Evolutionary conservation across 1,140 invertebrate genomes (phyloP), one percentile per base, ranked within the genome.

Genomic region (Trachymyrmex septentrionalis): DNA sequence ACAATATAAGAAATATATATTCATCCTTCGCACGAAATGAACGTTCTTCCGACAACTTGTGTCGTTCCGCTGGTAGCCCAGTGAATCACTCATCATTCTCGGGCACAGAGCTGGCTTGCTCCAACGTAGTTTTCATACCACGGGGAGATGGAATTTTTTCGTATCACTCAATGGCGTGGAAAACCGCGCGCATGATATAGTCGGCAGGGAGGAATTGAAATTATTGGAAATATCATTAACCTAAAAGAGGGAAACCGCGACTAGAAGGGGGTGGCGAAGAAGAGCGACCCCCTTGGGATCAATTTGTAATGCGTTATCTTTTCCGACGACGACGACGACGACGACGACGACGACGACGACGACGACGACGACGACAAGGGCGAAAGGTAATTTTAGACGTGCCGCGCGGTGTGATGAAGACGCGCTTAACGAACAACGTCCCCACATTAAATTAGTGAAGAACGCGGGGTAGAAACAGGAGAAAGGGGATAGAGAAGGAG

Each of bases 131-230:
- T 88, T 85, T 86, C 66, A 66, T 34, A 21, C 30, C 63, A 44
- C 48, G 27, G 27, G 75, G 81, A 57, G n/a, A 75, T 84, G 88
- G 48, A 87, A 88, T 87, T 90, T 88, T 84, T 78, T 88, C 78
- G 86, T 88, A 90, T 87, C 73, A 69, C 76, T 87, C 80, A 84
- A 84, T 84, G 80, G 80, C 44, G 80, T 27, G 80, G 80, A 84
- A 84, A 84, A 75, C 80, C 80, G 38, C 80, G 85, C 86, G 75
- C 77, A 53, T 86, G 75, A 87, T 86, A 87, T 88, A 89, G 77
- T 73, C 69, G 69, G 55, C 24, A n/a, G n/a, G n/a, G 80, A 84
- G 80, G 80, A 84, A 84, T 84, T 84, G 80, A 84, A 84, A 84
- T 84, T 84, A 84, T 84, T 84, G 80, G 80, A 84, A 84, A 84